Base-by-base conservation (phyloP, 2,888 invertebrate genomes). In the Marasmarcha lunaedactyla region DNA sequence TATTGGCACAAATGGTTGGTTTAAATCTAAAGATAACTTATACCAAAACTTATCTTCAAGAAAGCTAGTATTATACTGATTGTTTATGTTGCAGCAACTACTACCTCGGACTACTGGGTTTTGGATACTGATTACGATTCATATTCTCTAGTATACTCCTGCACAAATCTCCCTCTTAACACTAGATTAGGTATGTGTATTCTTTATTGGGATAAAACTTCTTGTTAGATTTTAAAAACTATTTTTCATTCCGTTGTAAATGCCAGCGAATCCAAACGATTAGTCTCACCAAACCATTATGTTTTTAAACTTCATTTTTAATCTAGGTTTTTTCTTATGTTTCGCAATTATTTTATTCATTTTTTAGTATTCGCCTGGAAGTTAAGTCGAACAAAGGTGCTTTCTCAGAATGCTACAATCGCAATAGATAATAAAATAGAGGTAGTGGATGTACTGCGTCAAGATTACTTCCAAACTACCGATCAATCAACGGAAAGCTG, bases 71-170 rank as follows among this genome's bases (percentile, higher is more conserved):
- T 5, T 20, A 20, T 7, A 20, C 7, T 20, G 3, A 20, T 20
- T 20, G 7, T 38, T 38, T 47, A 45, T 45, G 42, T 59, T 55
- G 1, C 58, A 68, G 68, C 41, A 4, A 42, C 44, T 12, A 48
- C 41, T 1, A 42, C 50, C 27, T 54, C 57, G 12, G 56, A 67
- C 1, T 45, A 78, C 4, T 87, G 85, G 85, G 63, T 91, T 14
- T 50, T 90, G 7, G 87, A 81, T 2, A 90, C 89, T 0, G 89
- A 91, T 56, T 91, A 90, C 54, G 62, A 62, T 0, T 79, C 68
- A 44, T 90, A 86, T 50, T 84, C 89, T 0, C 77, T 90, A 0
- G 86, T 89, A 0, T 90, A 89, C 76, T 85, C 86, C 11, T 91
- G 91, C 53, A 59, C 62, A 1, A 71, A 87, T 52, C 62, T 85